These are phyloP conservation scores for Saguinus midas DNA, from an alignment of 2,113 vertebrate species.

Conservation along the genomic window DNA sequence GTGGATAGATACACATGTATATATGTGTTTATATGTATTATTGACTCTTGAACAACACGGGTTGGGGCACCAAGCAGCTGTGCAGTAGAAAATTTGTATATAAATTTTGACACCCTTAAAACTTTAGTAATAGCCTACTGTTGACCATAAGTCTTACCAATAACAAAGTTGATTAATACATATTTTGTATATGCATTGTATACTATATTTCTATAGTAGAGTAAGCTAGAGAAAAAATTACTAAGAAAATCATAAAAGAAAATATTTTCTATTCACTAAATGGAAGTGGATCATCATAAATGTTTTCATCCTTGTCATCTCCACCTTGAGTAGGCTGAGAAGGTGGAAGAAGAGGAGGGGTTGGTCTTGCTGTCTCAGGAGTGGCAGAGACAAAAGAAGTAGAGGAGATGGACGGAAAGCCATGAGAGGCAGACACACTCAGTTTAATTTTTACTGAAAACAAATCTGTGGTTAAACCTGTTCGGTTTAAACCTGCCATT, in stretches of 20 bases:
- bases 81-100: background rate
- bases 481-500: background rate
- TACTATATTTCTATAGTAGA: background rate
- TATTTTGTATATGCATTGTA: background rate
- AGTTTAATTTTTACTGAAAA: background rate
- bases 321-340: background rate
- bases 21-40: background rate
- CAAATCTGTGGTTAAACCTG: background rate
- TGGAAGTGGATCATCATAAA: background rate
- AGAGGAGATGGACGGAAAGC: background rate
- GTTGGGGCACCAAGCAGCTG: background rate
- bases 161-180: background rate
- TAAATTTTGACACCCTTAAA: background rate
- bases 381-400: background rate
- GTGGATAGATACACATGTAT: background rate
- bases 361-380: background rate
- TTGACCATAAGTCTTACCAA: background rate
- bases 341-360: background rate
- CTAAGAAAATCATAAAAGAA: background rate
- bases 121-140: background rate
- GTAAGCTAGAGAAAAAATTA: background rate
- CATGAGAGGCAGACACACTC: background rate
- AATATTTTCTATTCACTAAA: background rate
- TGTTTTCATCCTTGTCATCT: background rate
- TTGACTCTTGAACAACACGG: background rate